phyloP scores from a whole-genome alignment of 2,888 invertebrate genomes.

The Zaprionus bogoriensis region DNA sequence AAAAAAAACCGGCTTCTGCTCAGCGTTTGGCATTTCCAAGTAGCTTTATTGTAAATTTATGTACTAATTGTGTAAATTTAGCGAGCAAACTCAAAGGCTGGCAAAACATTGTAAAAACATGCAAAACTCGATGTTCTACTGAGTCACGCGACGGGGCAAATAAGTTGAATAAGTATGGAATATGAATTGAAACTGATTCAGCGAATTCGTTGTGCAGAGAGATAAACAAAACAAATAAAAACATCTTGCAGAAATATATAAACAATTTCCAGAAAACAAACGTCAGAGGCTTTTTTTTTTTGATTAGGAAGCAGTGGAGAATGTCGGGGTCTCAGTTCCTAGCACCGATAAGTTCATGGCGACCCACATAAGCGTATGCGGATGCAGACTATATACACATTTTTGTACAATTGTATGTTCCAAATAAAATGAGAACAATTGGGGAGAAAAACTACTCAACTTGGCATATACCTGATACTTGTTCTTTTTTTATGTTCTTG shows the following conservation, averaged over 20 bases:
- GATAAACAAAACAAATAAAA: slow-evolving; percentile 21
- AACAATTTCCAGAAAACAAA: slow-evolving; percentile 1
- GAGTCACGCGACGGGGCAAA: slow-evolving; percentile 43
- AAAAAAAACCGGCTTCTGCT: slow-evolving; percentile 53
- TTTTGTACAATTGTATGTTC: slow-evolving; percentile 21
- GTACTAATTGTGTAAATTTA: slow-evolving; percentile 47
- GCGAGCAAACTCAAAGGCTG: slow-evolving; percentile 5
- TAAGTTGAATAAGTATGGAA: background rate
- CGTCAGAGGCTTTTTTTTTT: background rate
- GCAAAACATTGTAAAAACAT: slow-evolving; percentile 23
- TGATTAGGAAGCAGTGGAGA: background rate
- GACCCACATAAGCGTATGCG: slow-evolving; percentile 12
- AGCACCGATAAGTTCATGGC: slow-evolving; percentile 26
- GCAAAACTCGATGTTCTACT: slow-evolving; percentile 19
- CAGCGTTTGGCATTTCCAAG: slow-evolving; percentile 59
- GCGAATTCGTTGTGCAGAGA: background rate
- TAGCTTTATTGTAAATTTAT: slow-evolving; percentile 19
- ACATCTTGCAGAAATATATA: slow-evolving; percentile 12
- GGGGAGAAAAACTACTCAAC: slow-evolving; percentile 8
- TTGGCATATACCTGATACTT: too few species aligned
- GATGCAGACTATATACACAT: slow-evolving; percentile 4
- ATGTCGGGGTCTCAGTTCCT: slow-evolving; percentile 9
- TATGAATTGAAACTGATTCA: slow-evolving; percentile 4
- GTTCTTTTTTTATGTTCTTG: too few species aligned
- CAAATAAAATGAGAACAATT: slow-evolving; percentile 8